Percentiles rank a stretch among this genome's conserved stretches.
Evolutionary conservation across 2,113 vertebrate species (phyloP).

Genomic region (Zosterops lateralis): DNA sequence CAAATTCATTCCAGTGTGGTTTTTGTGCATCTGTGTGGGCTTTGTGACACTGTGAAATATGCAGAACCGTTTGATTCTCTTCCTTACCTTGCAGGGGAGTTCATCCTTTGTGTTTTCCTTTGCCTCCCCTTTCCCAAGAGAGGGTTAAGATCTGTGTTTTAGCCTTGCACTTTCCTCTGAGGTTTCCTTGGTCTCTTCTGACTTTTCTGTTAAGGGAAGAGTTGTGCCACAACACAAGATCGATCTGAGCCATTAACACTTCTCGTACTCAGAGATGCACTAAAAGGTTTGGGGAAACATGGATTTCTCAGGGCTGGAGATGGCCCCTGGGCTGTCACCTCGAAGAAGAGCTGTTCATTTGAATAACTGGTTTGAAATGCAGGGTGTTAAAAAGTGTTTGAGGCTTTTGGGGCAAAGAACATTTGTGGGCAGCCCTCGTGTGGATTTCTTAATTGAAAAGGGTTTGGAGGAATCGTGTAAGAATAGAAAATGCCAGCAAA

Average conservation of each 20-base stretch:
- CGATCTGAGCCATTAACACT: not conserved
- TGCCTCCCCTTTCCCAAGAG: not conserved
- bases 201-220: not conserved
- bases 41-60: not conserved
- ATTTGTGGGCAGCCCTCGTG: not conserved
- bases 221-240: not conserved
- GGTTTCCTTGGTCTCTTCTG: not conserved
- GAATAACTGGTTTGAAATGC: not conserved
- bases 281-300: slow-evolving; percentile 18
- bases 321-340: not conserved
- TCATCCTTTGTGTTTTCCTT: not conserved
- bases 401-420: not conserved
- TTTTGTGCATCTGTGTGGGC: not conserved
- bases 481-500: not conserved
- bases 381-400: not conserved
- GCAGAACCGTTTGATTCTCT: not conserved
- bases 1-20: rapidly evolving
- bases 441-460: not conserved
- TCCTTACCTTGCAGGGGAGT: not conserved
- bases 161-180: not conserved
- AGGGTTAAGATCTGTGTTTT: not conserved
- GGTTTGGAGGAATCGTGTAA: rapidly evolving
- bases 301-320: not conserved
- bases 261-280: not conserved
- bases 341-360: not conserved